Base-by-base conservation (phyloP, 2,113 vertebrate species). In the Brevimyrus niger region DNA sequence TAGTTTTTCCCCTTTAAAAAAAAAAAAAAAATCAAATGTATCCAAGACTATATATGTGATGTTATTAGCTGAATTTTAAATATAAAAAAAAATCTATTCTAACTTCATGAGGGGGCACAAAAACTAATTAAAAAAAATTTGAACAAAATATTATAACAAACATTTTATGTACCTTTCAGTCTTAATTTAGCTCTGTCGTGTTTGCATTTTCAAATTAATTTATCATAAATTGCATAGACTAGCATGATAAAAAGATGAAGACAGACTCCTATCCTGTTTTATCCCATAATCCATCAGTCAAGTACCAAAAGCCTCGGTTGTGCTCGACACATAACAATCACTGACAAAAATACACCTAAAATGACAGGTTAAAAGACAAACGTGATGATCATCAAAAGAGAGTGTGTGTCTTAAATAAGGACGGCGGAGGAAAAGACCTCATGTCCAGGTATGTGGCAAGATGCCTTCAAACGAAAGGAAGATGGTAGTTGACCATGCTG, bases 181-280 rank as follows among this genome's bases (percentile, higher is more conserved):
- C 91, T 90, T 92, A 90, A 91, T 93, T 84, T 84, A 89, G 48
- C 88, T 84, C 76, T 89, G 80, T 84, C 88, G 27, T 83, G 48
- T 89, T 89, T 89, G 53, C 80, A 89, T 84, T 89, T 82, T 55
- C 51, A 55, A 55, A 69, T 90, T 65, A 87, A 86, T 69, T 86
- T 31, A 69, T 58, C 55, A 10, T 86, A 90, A 73, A 90, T 90
- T 95, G 95, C 94, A 95, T 95, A 95, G 94, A 95, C 93, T 94
- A 93, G 90, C 93, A 94, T 89, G 55, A 87, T 87, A 87, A 90
- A 87, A 31, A 90, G 55, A 87, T 80, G 50, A 87, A 80, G 58
- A 90, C 58, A 76, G 48, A 86, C 86, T 15, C 84, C 31, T 53
- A 80, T 69, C 6, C 31, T 31, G 27, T 10, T 31, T 19, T 87